Conservation (phyloP, 1,140 invertebrate genomes). For the Planococcus citri region DNA sequence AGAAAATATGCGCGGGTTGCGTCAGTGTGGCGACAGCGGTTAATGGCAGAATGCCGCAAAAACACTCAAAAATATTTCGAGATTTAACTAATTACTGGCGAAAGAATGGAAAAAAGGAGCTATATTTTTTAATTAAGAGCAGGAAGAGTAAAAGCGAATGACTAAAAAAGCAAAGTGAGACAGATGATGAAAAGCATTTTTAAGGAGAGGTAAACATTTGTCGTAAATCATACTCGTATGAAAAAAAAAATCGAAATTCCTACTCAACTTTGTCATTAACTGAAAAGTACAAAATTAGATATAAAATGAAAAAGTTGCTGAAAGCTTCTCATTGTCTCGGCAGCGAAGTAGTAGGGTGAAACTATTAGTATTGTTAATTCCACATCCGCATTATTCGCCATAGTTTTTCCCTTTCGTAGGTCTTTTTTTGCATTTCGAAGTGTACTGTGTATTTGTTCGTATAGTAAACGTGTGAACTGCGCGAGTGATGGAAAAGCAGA, state of each 20-base stretch:
- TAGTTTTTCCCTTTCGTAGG: neutral
- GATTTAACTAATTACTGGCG: neutral
- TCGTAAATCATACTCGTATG: neutral
- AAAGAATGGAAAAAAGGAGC: neutral
- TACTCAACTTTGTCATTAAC: neutral
- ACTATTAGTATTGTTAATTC: neutral
- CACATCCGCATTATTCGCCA: neutral
- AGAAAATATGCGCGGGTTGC: neutral
- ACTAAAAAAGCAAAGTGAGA: neutral
- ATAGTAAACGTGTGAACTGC: too few relatives aligned
- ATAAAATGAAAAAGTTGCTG: neutral
- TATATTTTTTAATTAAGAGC: conserved; percentile 4
- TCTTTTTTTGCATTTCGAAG: neutral
- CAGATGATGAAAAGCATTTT: neutral
- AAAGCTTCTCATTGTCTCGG: neutral
- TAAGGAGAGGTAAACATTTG: neutral
- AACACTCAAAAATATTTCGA: neutral
- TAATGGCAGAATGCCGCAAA: neutral
- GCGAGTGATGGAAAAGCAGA: too few relatives aligned
- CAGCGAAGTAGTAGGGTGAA: neutral
- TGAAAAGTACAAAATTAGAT: neutral
- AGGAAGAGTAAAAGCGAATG: neutral
- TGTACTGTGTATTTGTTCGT: neutral
- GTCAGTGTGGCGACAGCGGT: neutral
- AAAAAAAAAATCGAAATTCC: neutral